These are phyloP conservation scores for Halcyon malimbica DNA, from an alignment of 2,113 vertebrate species.

Conservation along the genomic window DNA sequence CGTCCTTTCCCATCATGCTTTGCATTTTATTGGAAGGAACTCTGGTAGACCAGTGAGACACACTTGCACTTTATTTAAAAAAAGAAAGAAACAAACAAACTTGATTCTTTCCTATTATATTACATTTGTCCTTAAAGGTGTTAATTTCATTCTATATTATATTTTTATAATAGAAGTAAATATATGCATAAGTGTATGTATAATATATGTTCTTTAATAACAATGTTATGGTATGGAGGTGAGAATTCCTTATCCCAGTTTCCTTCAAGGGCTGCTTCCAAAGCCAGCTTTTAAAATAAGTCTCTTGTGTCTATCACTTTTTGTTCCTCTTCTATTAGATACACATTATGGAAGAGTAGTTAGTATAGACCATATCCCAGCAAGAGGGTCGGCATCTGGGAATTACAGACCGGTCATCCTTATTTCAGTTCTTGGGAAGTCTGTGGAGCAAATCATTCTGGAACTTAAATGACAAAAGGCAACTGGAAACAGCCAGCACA, in stretches of 20 bases:
- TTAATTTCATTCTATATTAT: background rate
- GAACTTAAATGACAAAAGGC: background rate
- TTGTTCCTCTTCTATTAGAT: background rate
- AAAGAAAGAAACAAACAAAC: background rate
- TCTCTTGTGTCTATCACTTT: background rate
- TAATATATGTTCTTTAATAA: background rate
- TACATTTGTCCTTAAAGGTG: background rate
- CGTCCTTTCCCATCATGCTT: background rate
- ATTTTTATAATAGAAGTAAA: background rate
- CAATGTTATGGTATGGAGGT: background rate
- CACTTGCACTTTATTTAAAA: background rate
- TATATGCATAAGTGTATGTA: background rate
- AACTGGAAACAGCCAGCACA: background rate
- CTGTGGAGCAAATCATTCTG: background rate
- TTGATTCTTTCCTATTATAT: background rate
- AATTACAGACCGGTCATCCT: background rate
- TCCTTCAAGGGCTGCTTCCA: background rate
- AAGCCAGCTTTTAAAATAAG: background rate
- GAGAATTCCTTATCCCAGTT: background rate
- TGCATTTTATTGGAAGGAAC: background rate
- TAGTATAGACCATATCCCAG: background rate
- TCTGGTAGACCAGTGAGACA: background rate
- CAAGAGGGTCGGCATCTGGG: background rate
- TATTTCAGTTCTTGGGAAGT: no score
- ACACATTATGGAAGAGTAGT: background rate